These are phyloP conservation scores for Andrena trimmerana DNA, from an alignment of 2,888 invertebrate species.

Conservation along the genomic window DNA sequence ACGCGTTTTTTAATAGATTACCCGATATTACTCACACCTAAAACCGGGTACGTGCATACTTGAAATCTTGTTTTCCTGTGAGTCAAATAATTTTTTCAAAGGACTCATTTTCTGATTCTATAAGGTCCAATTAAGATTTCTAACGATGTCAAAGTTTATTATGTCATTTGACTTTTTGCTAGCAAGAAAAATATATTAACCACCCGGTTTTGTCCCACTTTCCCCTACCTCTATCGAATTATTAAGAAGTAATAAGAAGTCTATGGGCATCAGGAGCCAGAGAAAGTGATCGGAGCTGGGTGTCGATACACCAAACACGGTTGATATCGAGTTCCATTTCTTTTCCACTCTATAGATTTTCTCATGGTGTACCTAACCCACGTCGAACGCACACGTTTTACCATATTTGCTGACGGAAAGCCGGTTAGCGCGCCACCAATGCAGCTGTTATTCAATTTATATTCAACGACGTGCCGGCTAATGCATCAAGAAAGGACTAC, in stretches of 20 bases:
- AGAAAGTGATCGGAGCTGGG: slow-evolving; percentile 3
- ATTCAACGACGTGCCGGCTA: slow-evolving; percentile 61
- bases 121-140: too few relatives aligned
- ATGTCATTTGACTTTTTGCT: too few relatives aligned
- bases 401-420: slow-evolving; percentile 57
- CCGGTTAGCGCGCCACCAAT: slow-evolving; percentile 46
- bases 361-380: neutral
- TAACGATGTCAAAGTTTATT: too few relatives aligned
- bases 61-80: too few relatives aligned
- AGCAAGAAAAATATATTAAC: too few relatives aligned
- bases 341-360: neutral
- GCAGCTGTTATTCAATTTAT: slow-evolving; percentile 67
- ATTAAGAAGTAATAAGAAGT: slow-evolving; percentile 20
- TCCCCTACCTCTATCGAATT: neutral
- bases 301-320: slow-evolving; percentile 20
- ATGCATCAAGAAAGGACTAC: slow-evolving; percentile 60
- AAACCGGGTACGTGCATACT: too few relatives aligned
- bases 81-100: too few relatives aligned
- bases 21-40: too few relatives aligned
- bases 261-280: neutral
- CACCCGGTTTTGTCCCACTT: too few relatives aligned
- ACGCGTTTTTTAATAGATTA: too few relatives aligned
- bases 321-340: slow-evolving; percentile 32
- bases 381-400: slow-evolving; percentile 55
- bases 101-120: too few relatives aligned